Conservation (phyloP, 2,113 vertebrate species). For the Puntigrus tetrazona region DNA sequence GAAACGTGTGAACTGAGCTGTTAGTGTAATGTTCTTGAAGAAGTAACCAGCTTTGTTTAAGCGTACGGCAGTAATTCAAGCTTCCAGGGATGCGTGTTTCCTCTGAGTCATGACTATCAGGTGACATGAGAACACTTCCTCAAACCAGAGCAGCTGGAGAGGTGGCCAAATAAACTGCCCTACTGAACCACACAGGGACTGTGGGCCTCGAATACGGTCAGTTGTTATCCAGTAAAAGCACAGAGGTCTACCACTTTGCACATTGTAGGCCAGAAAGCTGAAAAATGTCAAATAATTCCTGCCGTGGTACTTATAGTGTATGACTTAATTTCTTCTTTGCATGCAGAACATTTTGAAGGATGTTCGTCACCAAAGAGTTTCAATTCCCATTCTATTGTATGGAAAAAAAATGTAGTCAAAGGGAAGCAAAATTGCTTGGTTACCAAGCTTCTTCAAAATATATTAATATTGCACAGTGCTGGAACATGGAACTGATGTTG, state of each 20-base stretch:
- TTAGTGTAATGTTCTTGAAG: constrained; percentile 18
- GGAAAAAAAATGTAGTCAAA: no score
- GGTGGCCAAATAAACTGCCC: neutral
- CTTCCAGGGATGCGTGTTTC: constrained; percentile 35
- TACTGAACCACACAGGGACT: constrained; percentile 14
- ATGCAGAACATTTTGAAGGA: neutral
- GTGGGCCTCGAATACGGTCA: neutral
- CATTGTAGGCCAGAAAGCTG: neutral
- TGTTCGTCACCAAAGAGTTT: neutral
- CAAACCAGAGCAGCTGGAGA: neutral
- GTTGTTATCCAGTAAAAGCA: constrained; percentile 11
- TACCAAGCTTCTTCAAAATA: neutral
- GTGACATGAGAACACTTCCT: constrained; percentile 49
- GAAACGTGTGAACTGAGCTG: constrained; percentile 40
- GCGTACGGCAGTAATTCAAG: constrained; percentile 37
- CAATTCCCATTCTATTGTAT: neutral
- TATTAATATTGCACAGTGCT: neutral
- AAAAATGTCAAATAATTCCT: constrained; percentile 3
- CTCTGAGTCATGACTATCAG: constrained; percentile 50
- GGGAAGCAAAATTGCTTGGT: neutral
- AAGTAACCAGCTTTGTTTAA: constrained; percentile 37
- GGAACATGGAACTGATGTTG: no score
- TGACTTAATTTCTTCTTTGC: neutral
- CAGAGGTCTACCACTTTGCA: constrained; percentile 12
- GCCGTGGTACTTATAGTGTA: neutral